Evolutionary conservation across 2,113 vertebrate genomes (phyloP), one percentile per base, ranked within the genome.

Genomic region (Melanostigma gelatinosum): DNA sequence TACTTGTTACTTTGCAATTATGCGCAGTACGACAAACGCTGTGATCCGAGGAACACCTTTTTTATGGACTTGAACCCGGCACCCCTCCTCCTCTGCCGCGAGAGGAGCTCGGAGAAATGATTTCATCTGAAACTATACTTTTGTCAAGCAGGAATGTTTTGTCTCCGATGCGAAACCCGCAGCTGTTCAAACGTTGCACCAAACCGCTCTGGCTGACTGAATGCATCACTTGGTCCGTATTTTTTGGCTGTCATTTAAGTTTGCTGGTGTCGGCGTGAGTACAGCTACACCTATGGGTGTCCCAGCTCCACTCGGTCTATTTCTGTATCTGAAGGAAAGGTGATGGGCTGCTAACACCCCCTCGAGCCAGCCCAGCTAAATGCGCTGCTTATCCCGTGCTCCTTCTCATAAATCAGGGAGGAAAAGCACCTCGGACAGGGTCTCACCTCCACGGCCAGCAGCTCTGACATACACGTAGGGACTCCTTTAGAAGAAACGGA

Each of bases 1-100:
- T 86, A 81, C 83, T 85, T 77, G 73, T 89, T 90, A 29, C 88
- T 90, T 84, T 89, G 89, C 91, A 92, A 93, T 92, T 93, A 92
- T 42, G 77, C 84, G 72, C 52, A 85, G 78, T 84, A 88, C 68
- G 73, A 88, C 88, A 92, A 90, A 91, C 87, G 79, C 85, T 79
- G 72, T 85, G 85, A 90, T 91, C 80, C 84, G 20, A 71, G 62
- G 90, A 92, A 85, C 90, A 86, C 87, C 81, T 85, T 89, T 34
- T 92, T 93, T 89, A 92, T 89, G 87, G 85, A 70, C 29, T 29
- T 93, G 89, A 93, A 91, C 92, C 83, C 88, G 40, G 71, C 75
- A 85, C 85, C 90, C 89, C 92, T 92, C 86, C 90, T 90, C 79
- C 46, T 73, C 34, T 40, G 76, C 80, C 22, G 4, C 85, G 6